A percentile compares a stretch with the other conserved stretches of the same genome.
Evolutionary conservation across 2,888 invertebrate species (phyloP).

Genomic region (Rhagonycha lutea): DNA sequence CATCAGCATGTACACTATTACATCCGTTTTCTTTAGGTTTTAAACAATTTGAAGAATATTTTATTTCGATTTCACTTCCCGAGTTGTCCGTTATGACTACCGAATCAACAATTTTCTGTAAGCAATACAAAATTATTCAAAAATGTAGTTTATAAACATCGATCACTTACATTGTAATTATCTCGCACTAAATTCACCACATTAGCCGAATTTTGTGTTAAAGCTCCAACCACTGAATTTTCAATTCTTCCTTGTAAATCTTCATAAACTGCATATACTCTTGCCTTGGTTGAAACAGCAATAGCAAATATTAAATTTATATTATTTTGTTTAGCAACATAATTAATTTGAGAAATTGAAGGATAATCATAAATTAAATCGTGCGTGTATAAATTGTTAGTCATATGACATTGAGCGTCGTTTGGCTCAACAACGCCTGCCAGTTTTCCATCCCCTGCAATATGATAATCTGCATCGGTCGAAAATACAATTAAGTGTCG

Average conservation of each 20-base stretch:
- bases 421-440: constrained; percentile 72
- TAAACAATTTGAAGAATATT: constrained; percentile 60
- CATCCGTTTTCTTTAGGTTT: constrained; percentile 61
- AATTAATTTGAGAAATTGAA: constrained; percentile 70
- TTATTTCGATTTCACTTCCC: constrained; percentile 58
- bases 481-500: constrained; percentile 74
- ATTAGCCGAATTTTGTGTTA: constrained; percentile 66
- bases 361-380: constrained; percentile 74
- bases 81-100: constrained; percentile 54
- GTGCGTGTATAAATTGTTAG: constrained; percentile 61
- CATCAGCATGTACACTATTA: constrained; percentile 63
- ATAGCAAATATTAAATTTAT: constrained; percentile 81
- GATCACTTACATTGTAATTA: constrained; percentile 67
- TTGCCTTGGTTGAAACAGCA: constrained; percentile 46
- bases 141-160: neutral
- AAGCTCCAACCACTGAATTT: constrained; percentile 68
- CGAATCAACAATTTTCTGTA: constrained; percentile 57
- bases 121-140: constrained; percentile 20
- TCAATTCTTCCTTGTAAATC: constrained; percentile 64
- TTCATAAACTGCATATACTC: constrained; percentile 53
- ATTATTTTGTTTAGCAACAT: constrained; percentile 67
- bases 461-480: constrained; percentile 77
- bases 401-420: constrained; percentile 71
- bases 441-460: constrained; percentile 77
- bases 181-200: constrained; percentile 70